A percentile compares a stretch with the other conserved stretches of the same genome.
phyloP scores from a whole-genome alignment of 2,888 invertebrate species.

The Balanococcus diminutus region DNA sequence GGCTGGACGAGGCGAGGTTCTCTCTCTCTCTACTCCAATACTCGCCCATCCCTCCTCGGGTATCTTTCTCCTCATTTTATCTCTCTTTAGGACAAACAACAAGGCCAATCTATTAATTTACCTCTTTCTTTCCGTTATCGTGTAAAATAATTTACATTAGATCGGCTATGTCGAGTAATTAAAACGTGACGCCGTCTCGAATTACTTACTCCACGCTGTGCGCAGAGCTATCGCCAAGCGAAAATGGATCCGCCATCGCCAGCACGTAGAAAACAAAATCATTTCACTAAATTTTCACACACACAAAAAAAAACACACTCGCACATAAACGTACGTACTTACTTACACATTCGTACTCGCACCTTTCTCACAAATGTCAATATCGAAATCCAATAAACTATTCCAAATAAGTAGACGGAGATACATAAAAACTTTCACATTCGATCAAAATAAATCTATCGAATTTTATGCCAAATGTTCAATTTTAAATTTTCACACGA shows the following conservation, averaged over 20 bases:
- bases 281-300: not conserved
- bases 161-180: not conserved
- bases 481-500: not conserved
- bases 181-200: not conserved
- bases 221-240: not conserved
- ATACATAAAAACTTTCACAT: not conserved
- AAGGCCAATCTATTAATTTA: not conserved
- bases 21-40: too few species aligned
- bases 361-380: not conserved
- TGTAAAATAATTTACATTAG: not conserved
- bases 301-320: not conserved
- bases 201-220: not conserved
- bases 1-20: too few species aligned
- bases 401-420: not conserved
- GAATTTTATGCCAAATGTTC: not conserved
- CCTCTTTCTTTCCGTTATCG: not conserved
- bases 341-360: not conserved
- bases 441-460: not conserved
- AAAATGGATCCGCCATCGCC: not conserved
- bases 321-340: not conserved
- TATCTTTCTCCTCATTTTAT: not conserved
- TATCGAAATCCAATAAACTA: not conserved
- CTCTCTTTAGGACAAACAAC: not conserved
- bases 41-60: not conserved
- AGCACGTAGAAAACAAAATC: not conserved